These are phyloP conservation scores for Lepidotrigona ventralis DNA, from an alignment of 1,140 invertebrate species.

Conservation along the genomic window DNA sequence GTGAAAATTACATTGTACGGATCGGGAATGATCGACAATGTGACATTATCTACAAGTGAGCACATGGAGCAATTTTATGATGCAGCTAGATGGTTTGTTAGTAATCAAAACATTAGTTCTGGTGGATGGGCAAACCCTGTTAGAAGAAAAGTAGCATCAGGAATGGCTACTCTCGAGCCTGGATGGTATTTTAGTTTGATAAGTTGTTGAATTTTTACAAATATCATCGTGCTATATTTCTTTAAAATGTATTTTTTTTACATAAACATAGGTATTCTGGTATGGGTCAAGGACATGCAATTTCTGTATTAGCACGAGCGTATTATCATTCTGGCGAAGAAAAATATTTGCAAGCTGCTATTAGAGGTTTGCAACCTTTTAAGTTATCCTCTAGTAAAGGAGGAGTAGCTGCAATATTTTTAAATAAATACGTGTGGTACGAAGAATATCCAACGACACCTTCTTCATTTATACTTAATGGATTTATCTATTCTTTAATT, in stretches of 20 bases:
- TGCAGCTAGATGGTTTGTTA: constrained; percentile 95
- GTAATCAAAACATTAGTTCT: constrained; percentile 88
- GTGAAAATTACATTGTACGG: constrained; percentile 86
- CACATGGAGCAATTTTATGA: constrained; percentile 95
- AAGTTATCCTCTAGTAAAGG: constrained; percentile 85
- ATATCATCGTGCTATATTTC: not conserved
- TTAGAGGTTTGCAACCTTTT: constrained; percentile 90
- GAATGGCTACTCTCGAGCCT: constrained; percentile 89
- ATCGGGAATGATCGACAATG: constrained; percentile 88
- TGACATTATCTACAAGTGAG: constrained; percentile 90
- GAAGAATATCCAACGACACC: constrained; percentile 99
- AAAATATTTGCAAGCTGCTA: constrained; percentile 90
- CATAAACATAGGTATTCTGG: constrained; percentile 89
- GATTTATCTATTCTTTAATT: constrained; percentile 98
- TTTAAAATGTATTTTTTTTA: constrained; percentile 14
- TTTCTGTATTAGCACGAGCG: constrained; percentile 94
- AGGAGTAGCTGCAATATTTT: constrained; percentile 92
- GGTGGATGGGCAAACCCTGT: constrained; percentile 96
- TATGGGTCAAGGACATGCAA: constrained; percentile 98
- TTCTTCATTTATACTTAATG: constrained; percentile 97
- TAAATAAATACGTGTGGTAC: constrained; percentile 92
- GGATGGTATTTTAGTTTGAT: constrained; percentile 85
- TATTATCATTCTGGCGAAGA: constrained; percentile 90
- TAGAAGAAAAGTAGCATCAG: constrained; percentile 86
- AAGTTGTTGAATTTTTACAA: constrained; percentile 1